These are phyloP conservation scores for Tokudaia tokunoshimensis DNA, from an alignment of 2,797 vertebrate species.

Conservation along the genomic window DNA sequence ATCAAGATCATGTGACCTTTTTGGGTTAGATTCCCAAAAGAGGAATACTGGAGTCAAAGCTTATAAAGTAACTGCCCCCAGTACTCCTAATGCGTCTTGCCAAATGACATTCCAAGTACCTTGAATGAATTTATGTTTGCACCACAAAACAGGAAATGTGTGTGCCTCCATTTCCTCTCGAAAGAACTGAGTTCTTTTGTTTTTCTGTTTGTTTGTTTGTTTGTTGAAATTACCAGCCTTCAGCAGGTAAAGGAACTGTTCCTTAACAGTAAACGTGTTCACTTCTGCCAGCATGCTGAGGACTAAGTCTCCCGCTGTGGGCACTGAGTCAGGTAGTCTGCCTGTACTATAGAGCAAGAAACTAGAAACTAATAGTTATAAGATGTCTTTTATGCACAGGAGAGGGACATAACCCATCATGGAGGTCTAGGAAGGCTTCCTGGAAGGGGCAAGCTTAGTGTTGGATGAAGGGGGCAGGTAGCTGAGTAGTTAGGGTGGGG, in stretches of 20 bases:
- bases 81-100: neutral
- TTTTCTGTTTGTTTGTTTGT: neutral
- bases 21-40: slow-evolving; percentile 16
- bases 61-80: neutral
- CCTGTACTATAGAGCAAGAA: neutral
- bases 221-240: neutral
- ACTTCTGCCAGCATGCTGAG: neutral
- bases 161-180: neutral
- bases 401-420: neutral
- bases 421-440: neutral
- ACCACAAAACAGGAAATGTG: neutral
- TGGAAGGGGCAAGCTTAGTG: neutral
- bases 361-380: neutral
- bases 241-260: neutral
- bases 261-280: neutral
- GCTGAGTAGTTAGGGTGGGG: neutral
- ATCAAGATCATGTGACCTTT: neutral
- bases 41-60: slow-evolving; percentile 2
- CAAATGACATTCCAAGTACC: neutral
- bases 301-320: neutral
- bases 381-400: neutral
- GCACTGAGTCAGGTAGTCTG: neutral
- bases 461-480: slow-evolving; percentile 15
- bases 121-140: neutral
- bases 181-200: neutral